A percentile compares a stretch with the other conserved stretches of the same genome.
Evolutionary conservation across 2,797 vertebrate species (phyloP).

Genomic region (Xenopus petersii): DNA sequence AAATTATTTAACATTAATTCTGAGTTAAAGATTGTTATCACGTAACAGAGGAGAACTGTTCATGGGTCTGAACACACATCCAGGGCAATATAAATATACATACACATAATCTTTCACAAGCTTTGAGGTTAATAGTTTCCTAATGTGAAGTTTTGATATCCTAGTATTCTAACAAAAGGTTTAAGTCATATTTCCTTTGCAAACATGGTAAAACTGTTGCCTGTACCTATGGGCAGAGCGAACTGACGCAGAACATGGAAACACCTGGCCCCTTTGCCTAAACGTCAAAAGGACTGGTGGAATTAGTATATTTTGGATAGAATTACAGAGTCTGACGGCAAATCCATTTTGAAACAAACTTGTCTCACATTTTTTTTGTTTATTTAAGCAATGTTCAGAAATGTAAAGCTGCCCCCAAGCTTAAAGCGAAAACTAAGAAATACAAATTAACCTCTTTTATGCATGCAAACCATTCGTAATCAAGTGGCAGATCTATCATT

Average conservation of each 20-base stretch:
- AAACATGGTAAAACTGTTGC: constrained; percentile 27
- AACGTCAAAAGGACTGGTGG: constrained; percentile 38
- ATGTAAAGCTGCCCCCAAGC: constrained; percentile 10
- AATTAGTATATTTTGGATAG: constrained; percentile 43
- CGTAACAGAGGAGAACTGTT: too few species aligned
- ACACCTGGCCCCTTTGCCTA: constrained; percentile 39
- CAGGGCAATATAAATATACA: too few species aligned
- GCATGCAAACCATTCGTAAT: background rate
- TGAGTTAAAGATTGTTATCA: too few species aligned
- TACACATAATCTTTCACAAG: too few species aligned
- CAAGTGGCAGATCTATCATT: too few species aligned
- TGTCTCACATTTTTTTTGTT: constrained; percentile 14
- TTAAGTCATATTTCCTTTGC: constrained; percentile 45
- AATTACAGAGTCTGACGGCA: constrained; percentile 37
- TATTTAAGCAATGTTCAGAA: constrained; percentile 18
- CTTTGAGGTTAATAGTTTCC: constrained; percentile 13
- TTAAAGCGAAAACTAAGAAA: background rate
- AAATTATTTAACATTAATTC: too few species aligned
- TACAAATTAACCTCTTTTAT: background rate
- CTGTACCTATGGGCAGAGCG: constrained; percentile 29
- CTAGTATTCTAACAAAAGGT: constrained; percentile 44
- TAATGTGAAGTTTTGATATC: constrained; percentile 25
- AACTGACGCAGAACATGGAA: constrained; percentile 40
- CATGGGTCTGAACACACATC: too few species aligned
- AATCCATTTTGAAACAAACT: constrained; percentile 26